phyloP scores from a whole-genome alignment of 1,140 invertebrate genomes.

The Macrocentrus cingulum region DNA sequence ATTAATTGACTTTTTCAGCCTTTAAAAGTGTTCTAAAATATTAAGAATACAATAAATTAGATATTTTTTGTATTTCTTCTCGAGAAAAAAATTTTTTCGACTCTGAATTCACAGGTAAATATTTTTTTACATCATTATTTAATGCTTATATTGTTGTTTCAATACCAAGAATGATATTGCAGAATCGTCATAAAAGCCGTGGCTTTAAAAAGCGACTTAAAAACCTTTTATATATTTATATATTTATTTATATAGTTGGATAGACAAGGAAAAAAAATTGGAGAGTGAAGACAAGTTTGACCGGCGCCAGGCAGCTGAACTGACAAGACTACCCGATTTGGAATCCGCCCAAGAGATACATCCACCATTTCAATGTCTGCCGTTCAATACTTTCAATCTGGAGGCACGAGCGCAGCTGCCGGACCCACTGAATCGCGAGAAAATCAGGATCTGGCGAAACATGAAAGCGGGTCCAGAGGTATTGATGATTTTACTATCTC shows the following conservation, averaged over 20 bases:
- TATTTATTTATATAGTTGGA: slow-evolving; percentile 25
- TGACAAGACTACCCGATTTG: slow-evolving; percentile 28
- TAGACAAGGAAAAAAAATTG: slow-evolving; percentile 29
- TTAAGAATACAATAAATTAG: no score
- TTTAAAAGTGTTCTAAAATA: no score
- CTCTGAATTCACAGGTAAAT: no score
- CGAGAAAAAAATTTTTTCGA: no score
- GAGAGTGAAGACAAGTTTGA: slow-evolving; percentile 30
- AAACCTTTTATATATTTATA: no score
- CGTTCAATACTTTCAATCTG: slow-evolving; percentile 35
- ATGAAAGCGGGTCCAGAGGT: slow-evolving; percentile 31
- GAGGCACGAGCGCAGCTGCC: slow-evolving; percentile 18
- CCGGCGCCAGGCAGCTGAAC: slow-evolving; percentile 20
- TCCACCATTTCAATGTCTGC: slow-evolving; percentile 29
- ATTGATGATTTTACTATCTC: neutral
- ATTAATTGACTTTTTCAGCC: neutral
- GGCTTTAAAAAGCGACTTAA: no score
- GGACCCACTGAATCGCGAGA: slow-evolving; percentile 25
- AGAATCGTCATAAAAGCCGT: no score
- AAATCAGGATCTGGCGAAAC: slow-evolving; percentile 37
- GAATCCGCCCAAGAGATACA: slow-evolving; percentile 24
- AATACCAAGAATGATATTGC: neutral
- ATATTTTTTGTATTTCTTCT: no score
- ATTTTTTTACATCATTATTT: no score
- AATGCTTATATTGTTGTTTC: no score